Evolutionary conservation across 2,113 vertebrate genomes (phyloP).

Genomic region (Promerops cafer): DNA sequence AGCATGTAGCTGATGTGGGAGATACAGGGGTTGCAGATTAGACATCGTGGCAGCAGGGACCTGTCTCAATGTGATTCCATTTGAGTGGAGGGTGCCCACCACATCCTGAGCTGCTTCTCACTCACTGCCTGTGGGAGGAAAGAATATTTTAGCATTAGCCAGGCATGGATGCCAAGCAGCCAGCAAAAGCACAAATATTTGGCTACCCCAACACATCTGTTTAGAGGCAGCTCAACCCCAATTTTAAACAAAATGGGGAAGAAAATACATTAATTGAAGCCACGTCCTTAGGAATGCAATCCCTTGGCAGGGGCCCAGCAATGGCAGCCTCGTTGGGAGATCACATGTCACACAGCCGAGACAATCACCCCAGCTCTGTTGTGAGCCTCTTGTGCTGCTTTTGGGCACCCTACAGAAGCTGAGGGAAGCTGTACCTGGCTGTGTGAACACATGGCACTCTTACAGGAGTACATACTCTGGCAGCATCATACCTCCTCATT

Average conservation of each 20-base stretch:
- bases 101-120: background rate
- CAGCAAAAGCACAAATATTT: constrained; percentile 40
- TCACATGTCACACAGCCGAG: background rate
- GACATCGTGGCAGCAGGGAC: background rate
- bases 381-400: background rate
- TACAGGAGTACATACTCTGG: background rate
- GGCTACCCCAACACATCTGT: constrained; percentile 36
- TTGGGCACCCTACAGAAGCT: background rate
- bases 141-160: background rate
- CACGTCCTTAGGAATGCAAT: background rate
- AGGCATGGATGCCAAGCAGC: background rate
- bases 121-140: background rate
- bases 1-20: fast-evolving
- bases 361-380: background rate
- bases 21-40: background rate
- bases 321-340: background rate
- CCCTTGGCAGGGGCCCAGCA: background rate
- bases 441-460: fast-evolving
- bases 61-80: background rate
- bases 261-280: constrained; percentile 47
- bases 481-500: background rate
- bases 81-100: background rate
- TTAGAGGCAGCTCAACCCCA: constrained; percentile 39
- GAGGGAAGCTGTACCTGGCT: background rate
- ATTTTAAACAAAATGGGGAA: constrained; percentile 42